These are phyloP conservation scores for Lobophora halterata DNA, from an alignment of 2,888 invertebrate genomes.

Conservation along the genomic window DNA sequence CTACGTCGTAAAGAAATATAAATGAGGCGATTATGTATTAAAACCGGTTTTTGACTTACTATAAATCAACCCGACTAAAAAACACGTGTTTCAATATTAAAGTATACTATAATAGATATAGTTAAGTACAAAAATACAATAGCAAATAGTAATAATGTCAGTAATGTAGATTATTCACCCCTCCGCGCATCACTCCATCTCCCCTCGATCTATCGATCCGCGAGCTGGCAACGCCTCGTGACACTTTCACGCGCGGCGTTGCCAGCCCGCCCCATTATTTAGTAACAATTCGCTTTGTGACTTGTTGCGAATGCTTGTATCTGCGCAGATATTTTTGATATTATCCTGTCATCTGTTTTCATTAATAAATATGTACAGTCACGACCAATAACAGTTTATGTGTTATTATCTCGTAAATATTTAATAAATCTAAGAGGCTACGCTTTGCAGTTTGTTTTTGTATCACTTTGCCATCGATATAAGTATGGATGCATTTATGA, in stretches of 20 bases:
- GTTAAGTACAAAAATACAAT: too few species aligned
- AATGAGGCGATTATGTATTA: not conserved
- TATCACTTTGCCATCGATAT: too few species aligned
- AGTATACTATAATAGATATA: too few species aligned
- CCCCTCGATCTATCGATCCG: slow-evolving; percentile 28
- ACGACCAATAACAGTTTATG: too few species aligned
- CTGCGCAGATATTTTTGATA: slow-evolving; percentile 19
- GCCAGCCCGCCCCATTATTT: slow-evolving; percentile 58
- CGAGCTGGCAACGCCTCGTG: slow-evolving; percentile 25
- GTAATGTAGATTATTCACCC: slow-evolving; percentile 24
- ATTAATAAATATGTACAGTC: slow-evolving; percentile 1
- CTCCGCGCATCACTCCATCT: slow-evolving; percentile 12
- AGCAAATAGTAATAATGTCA: too few species aligned
- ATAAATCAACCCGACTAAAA: slow-evolving; percentile 6
- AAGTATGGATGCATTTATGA: too few species aligned
- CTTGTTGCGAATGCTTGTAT: slow-evolving; percentile 51
- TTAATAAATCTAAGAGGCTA: too few species aligned
- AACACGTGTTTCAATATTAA: slow-evolving; percentile 21
- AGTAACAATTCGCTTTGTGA: slow-evolving; percentile 50
- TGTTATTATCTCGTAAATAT: too few species aligned
- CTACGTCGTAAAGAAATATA: too few species aligned
- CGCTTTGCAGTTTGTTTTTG: too few species aligned
- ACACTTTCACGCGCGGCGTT: slow-evolving; percentile 63
- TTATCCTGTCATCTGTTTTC: slow-evolving; percentile 1
- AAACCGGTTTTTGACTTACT: not conserved